These are phyloP conservation scores for Chrysogorgia sp. DNA, from an alignment of 92 coral and sea anemone species.

Conservation along the genomic window DNA sequence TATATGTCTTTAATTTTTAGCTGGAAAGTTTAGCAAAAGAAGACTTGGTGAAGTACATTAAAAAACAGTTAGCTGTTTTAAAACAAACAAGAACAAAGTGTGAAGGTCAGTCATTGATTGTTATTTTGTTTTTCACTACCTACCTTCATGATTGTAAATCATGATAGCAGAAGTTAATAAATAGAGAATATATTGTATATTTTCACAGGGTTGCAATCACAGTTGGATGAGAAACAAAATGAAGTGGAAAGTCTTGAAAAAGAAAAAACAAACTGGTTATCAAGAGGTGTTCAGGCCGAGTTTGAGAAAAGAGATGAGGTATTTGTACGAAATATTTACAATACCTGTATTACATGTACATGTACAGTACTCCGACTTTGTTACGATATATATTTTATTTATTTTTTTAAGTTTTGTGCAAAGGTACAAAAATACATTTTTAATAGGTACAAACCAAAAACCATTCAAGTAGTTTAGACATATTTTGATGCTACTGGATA, in stretches of 20 bases:
- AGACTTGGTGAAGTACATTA: constrained; percentile 87
- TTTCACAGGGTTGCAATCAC: constrained; percentile 62
- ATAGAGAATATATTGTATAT: background rate
- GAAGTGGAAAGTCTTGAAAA: constrained; percentile 77
- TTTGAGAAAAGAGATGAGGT: constrained; percentile 98
- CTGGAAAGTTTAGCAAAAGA: constrained; percentile 90
- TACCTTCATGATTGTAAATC: too few relatives aligned
- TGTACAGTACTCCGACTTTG: too few relatives aligned
- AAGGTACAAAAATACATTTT: too few relatives aligned
- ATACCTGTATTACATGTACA: too few relatives aligned
- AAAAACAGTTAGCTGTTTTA: constrained; percentile 72
- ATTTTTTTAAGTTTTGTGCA: too few relatives aligned
- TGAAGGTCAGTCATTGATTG: constrained; percentile 92
- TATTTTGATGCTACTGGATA: too few relatives aligned
- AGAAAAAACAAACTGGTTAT: constrained; percentile 88
- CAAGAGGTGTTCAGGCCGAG: constrained; percentile 94
- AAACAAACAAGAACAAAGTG: constrained; percentile 86
- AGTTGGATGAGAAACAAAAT: constrained; percentile 68
- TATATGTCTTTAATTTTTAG: constrained; percentile 52
- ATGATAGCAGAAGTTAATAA: too few relatives aligned
- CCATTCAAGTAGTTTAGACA: too few relatives aligned
- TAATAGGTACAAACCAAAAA: too few relatives aligned
- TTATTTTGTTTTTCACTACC: too few relatives aligned
- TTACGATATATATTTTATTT: too few relatives aligned
- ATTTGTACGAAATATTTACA: background rate